A percentile compares a stretch with the other conserved stretches of the same genome.
phyloP scores from a whole-genome alignment of 2,113 vertebrate genomes.

The Perca flavescens region DNA sequence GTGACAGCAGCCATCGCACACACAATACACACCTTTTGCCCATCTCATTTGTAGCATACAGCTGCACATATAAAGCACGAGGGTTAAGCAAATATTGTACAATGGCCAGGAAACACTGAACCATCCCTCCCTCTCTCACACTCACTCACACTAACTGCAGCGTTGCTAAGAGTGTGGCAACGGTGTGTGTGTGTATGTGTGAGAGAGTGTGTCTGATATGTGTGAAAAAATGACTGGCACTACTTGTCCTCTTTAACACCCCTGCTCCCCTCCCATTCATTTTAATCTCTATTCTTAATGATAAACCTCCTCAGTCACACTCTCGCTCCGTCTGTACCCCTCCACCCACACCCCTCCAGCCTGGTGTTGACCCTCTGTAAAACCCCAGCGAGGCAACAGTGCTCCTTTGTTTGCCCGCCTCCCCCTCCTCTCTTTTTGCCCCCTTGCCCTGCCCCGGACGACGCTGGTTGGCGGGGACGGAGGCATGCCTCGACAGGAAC shows the following conservation, averaged over 20 bases:
- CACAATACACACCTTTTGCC: slow-evolving; percentile 35
- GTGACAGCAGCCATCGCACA: slow-evolving; percentile 57
- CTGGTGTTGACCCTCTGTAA: slow-evolving; percentile 72
- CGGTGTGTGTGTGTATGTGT: slow-evolving; percentile 38
- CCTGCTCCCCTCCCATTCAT: slow-evolving; percentile 72
- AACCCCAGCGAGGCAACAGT: slow-evolving; percentile 84
- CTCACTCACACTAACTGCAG: slow-evolving; percentile 41
- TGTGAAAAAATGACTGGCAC: slow-evolving; percentile 69
- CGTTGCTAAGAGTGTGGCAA: slow-evolving; percentile 35
- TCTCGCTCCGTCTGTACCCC: slow-evolving; percentile 44
- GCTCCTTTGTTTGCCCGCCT: slow-evolving; percentile 90
- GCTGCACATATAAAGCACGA: slow-evolving; percentile 82
- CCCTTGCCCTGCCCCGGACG: slow-evolving; percentile 71
- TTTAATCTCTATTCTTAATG: slow-evolving; percentile 81
- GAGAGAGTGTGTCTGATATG: not conserved
- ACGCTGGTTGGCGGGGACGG: slow-evolving; percentile 82
- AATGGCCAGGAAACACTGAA: slow-evolving; percentile 80
- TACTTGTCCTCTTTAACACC: slow-evolving; percentile 75
- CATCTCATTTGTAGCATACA: slow-evolving; percentile 78
- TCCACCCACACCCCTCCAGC: slow-evolving; percentile 58
- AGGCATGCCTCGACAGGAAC: slow-evolving; percentile 90
- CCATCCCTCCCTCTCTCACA: slow-evolving; percentile 42
- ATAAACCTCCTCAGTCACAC: slow-evolving; percentile 70
- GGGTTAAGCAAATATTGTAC: slow-evolving; percentile 84
- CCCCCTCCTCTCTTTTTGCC: slow-evolving; percentile 51